Conservation (phyloP, 1,140 invertebrate genomes). For the Euschistus heros region DNA sequence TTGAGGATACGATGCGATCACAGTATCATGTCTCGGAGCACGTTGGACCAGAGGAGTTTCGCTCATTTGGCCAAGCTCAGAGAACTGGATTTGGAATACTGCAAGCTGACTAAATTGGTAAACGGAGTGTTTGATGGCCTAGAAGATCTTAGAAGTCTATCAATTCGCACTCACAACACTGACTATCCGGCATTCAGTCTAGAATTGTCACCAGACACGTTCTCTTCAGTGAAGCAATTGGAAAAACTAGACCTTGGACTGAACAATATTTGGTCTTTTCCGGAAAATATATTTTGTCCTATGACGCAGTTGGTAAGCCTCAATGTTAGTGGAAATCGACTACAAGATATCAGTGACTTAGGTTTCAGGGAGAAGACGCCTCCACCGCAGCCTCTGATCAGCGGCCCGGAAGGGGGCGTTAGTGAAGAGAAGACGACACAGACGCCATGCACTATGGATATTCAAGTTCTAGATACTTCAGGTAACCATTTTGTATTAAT, state of each 20-base stretch:
- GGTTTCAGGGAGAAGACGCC: slow-evolving; percentile 50
- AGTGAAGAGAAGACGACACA: slow-evolving; percentile 20
- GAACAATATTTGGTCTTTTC: slow-evolving; percentile 81
- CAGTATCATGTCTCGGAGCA: slow-evolving; percentile 57
- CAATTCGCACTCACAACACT: slow-evolving; percentile 66
- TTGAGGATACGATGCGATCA: slow-evolving; percentile 67
- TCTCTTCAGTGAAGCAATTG: slow-evolving; percentile 54
- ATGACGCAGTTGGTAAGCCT: slow-evolving; percentile 61
- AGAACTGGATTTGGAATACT: slow-evolving; percentile 69
- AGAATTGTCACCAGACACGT: slow-evolving; percentile 62
- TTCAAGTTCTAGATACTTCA: slow-evolving; percentile 72
- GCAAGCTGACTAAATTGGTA: slow-evolving; percentile 70
- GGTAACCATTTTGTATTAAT: slow-evolving; percentile 71
- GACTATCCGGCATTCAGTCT: slow-evolving; percentile 65
- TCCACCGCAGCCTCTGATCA: slow-evolving; percentile 35
- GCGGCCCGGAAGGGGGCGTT: slow-evolving; percentile 29
- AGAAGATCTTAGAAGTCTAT: slow-evolving; percentile 63
- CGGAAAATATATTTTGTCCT: slow-evolving; percentile 72
- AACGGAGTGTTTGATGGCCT: slow-evolving; percentile 60
- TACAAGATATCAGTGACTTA: slow-evolving; percentile 72
- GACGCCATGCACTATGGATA: slow-evolving; percentile 57
- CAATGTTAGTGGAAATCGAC: slow-evolving; percentile 72
- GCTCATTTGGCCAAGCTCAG: slow-evolving; percentile 63
- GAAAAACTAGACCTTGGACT: slow-evolving; percentile 74
- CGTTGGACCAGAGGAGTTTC: slow-evolving; percentile 64